Conservation (phyloP, 2,888 invertebrate species). For the Allygus modestus region DNA sequence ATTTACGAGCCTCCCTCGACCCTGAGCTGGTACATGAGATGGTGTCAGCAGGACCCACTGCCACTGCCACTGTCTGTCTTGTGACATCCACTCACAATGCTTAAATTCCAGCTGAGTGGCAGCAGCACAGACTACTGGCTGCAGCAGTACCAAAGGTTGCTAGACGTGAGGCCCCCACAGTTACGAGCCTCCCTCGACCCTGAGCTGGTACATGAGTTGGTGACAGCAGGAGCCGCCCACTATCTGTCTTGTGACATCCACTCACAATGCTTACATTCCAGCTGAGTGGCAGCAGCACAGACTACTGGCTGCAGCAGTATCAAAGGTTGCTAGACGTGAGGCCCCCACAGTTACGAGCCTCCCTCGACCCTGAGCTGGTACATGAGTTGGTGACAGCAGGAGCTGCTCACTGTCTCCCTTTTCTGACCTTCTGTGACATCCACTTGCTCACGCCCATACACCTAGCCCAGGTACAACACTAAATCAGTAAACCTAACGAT, state of each 20-base stretch:
- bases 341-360: slow-evolving; percentile 79
- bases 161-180: too few relatives aligned
- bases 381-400: slow-evolving; percentile 84
- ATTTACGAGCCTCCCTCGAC: slow-evolving; percentile 81
- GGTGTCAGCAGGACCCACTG: slow-evolving; percentile 84
- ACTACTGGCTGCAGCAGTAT: slow-evolving; percentile 88
- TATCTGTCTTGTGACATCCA: slow-evolving; percentile 81
- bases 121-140: slow-evolving; percentile 83
- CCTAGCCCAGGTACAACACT: slow-evolving; percentile 65
- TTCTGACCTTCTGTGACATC: slow-evolving; percentile 80
- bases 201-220: slow-evolving; percentile 81
- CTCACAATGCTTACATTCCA: slow-evolving; percentile 35
- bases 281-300: slow-evolving; percentile 59
- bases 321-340: slow-evolving; percentile 88
- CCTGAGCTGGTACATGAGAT: slow-evolving; percentile 83
- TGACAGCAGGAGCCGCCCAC: slow-evolving; percentile 85
- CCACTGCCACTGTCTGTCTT: slow-evolving; percentile 86
- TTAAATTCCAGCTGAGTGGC: too few relatives aligned
- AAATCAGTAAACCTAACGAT: too few relatives aligned
- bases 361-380: slow-evolving; percentile 82
- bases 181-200: slow-evolving; percentile 82
- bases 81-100: slow-evolving; percentile 73
- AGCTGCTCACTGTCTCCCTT: slow-evolving; percentile 86
- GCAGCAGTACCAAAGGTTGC: too few relatives aligned
- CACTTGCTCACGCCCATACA: slow-evolving; percentile 64